Evolutionary conservation across 2,888 invertebrate species (phyloP), one percentile per base, ranked within the genome.

Genomic region (Leptopterna dolabrata): DNA sequence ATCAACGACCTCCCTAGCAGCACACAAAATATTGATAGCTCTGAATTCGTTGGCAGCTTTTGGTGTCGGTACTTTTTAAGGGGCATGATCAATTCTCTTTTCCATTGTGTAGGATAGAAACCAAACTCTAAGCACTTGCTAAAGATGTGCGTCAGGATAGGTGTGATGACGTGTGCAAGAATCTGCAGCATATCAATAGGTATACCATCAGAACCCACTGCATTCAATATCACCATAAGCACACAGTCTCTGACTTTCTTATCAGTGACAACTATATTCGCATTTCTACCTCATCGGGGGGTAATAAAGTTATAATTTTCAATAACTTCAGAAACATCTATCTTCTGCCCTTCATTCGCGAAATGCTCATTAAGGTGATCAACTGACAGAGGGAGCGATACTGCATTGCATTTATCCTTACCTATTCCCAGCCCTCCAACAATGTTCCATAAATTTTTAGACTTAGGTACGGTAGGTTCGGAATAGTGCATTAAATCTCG

Each of bases 401-500:
- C 9, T 16, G n/a, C 51, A 51, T 51, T 16, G 16, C 51, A 3
- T 16, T 51, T 51, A 51, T 36, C 30, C 9, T 27, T 47, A 13
- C 27, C 13, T 7, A 80, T 19, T 24, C 80, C 80, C 27, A 80
- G 13, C 4, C 30, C 43, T 3, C 51, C 19, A 1, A 80, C 51
- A 47, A 80, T 80, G 2, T 80, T 80, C 80, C 80, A 80, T 9
- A 80, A 47, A 4, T 47, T 47, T n/a, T 4, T 47, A 13, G 80
- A 24, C 4, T n/a, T n/a, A n/a, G n/a, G n/a, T 6, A 11, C n/a
- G 4, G n/a, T 47, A 47, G 3, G 80, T 13, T 2, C 24, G 2
- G n/a, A 80, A 80, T 3, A 80, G 9, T n/a, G 27, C 9, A 14
- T 6, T 27, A 27, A 80, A 47, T 80, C 16, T n/a, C 51, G 4